phyloP scores from a whole-genome alignment of 1,140 invertebrate genomes.

The Hestina assimilis region DNA sequence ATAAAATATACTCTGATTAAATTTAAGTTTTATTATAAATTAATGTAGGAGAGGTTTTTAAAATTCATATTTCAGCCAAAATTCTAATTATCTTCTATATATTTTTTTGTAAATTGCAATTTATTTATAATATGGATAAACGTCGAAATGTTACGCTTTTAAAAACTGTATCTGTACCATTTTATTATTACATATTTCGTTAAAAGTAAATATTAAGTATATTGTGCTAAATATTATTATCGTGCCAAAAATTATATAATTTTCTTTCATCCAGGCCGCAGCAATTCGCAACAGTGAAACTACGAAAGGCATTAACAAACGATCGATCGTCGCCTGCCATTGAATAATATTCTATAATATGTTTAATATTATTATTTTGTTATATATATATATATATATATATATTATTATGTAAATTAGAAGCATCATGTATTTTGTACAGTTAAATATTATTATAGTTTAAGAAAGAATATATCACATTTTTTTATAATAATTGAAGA shows the following conservation, averaged over 20 bases:
- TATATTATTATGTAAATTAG: conserved; percentile 69
- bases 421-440: conserved; percentile 75
- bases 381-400: conserved; percentile 59
- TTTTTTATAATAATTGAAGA: conserved; percentile 64
- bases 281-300: conserved; percentile 91
- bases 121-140: no score
- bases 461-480: conserved; percentile 78
- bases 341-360: conserved; percentile 72
- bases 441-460: conserved; percentile 76
- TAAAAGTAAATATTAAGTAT: background rate
- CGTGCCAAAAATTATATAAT: conserved; percentile 23
- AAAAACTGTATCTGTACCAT: no score
- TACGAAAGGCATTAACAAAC: conserved; percentile 91
- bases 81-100: no score
- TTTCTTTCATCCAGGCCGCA: conserved; percentile 83
- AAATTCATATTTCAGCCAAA: no score
- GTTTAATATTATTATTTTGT: conserved; percentile 63
- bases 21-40: no score
- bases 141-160: no score
- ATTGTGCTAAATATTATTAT: background rate
- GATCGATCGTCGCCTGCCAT: conserved; percentile 89
- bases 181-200: background rate
- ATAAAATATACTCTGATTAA: no score
- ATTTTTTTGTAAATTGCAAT: conserved; percentile 4
- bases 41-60: no score